Evolutionary conservation across 2,888 invertebrate genomes (phyloP), one percentile per base, ranked within the genome.

Genomic region (Diarsia mendica): DNA sequence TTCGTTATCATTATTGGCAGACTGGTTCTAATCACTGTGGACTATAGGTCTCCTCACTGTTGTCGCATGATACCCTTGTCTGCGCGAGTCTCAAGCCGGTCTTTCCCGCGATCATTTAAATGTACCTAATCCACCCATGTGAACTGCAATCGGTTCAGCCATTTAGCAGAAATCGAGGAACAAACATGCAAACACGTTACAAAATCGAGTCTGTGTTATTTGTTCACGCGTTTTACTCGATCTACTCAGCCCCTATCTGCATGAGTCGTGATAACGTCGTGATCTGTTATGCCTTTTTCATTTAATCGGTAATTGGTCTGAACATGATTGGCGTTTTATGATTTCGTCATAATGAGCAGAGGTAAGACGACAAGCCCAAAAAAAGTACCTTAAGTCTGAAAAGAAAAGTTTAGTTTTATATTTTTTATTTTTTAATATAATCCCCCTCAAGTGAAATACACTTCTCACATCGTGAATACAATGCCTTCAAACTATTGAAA

Each of bases 221-320:
- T 9, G 46, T 11, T n/a, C 67, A 70, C 66, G 79, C 49, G 39
- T 39, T 15, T 11, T 6, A 2, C 6, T 65, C 60, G 23, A 20
- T 64, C 1, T 70, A 13, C 8, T 18, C 80, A 65, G 33, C 1
- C 44, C 48, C 8, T 53, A 67, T 49, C 20, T 13, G 69, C 80
- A 74, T n/a, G 58, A 48, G 58, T 63, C 69, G 78, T 82, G 81
- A 79, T 67, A 44, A 46, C 46, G 23, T 61, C 67, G 23, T 74
- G 67, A 23, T 51, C 49, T 71, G 18, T 33, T 44, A 60, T 11
- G 23, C 13, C 8, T 49, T 78, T 63, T 83, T 79, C 15, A 67
- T 65, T 46, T n/a, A 49, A 55, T 70, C 55, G 23, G 48, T 69
- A 75, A 66, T 68, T 79, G 15, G 48, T 13, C 33, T 8, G 28